Evolutionary conservation across 2,888 invertebrate species (phyloP).

Genomic region (Saturnia pavonia): DNA sequence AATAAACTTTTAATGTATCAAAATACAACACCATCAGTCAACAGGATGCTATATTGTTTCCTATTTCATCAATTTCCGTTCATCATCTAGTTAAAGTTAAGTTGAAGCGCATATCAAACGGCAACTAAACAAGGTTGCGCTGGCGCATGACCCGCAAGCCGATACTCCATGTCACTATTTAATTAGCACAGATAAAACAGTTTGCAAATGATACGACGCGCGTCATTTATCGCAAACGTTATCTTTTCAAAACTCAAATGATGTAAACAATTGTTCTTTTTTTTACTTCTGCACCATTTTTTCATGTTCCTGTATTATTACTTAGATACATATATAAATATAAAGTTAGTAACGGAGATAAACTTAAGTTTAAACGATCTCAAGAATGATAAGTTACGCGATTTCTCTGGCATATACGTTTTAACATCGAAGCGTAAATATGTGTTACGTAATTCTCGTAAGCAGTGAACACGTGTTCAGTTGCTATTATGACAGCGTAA

Average conservation of each 20-base stretch:
- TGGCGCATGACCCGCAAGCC: constrained; percentile 19
- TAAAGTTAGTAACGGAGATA: neutral
- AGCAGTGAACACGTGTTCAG: constrained; percentile 17
- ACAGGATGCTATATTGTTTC: neutral
- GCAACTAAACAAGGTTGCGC: constrained; percentile 11
- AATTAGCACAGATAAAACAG: constrained; percentile 55
- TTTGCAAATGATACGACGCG: constrained; percentile 42
- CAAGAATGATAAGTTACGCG: no score
- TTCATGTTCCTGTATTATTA: neutral
- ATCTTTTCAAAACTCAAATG: constrained; percentile 32
- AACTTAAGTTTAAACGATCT: neutral
- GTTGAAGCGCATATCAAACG: constrained; percentile 17
- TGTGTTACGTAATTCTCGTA: constrained; percentile 10
- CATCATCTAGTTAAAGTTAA: neutral
- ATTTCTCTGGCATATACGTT: neutral
- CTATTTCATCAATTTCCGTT: constrained; percentile 1
- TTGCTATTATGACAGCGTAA: constrained; percentile 15
- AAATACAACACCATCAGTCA: neutral
- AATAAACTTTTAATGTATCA: neutral
- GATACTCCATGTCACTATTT: constrained; percentile 46
- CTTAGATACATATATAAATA: neutral
- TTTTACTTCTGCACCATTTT: neutral
- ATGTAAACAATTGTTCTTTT: neutral
- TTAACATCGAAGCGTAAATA: constrained; percentile 22
- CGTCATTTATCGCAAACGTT: constrained; percentile 40